Percentiles rank a stretch among this genome's conserved stretches.
phyloP scores from a whole-genome alignment of 1,140 invertebrate species.

The Procambarus virginalis region DNA sequence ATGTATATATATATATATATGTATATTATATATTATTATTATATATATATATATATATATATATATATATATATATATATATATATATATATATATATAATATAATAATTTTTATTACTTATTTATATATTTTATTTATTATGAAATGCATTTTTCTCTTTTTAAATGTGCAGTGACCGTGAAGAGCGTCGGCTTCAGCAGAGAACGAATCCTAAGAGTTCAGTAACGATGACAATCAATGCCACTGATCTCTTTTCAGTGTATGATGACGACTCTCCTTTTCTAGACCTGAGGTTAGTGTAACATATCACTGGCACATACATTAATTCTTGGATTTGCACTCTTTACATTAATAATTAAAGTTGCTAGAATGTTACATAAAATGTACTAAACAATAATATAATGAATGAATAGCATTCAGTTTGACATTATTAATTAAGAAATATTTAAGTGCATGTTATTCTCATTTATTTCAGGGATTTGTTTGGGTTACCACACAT shows the following conservation, averaged over 20 bases:
- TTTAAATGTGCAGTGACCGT: slow-evolving; percentile 76
- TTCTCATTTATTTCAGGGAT: slow-evolving; percentile 71
- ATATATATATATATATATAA: slow-evolving; percentile 17
- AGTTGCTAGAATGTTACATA: neutral
- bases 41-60: slow-evolving; percentile 21
- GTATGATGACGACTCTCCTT: slow-evolving; percentile 80
- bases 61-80: slow-evolving; percentile 21
- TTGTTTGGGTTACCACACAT: slow-evolving; percentile 80
- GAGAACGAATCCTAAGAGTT: slow-evolving; percentile 91
- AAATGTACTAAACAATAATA: no score
- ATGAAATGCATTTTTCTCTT: no score
- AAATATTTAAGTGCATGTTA: neutral
- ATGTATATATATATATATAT: slow-evolving; percentile 3
- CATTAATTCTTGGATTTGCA: neutral
- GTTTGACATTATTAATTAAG: neutral
- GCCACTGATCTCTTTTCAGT: slow-evolving; percentile 92
- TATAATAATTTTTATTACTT: neutral
- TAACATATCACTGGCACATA: no score
- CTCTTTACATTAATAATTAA: neutral
- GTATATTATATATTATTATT: neutral
- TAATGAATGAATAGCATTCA: no score
- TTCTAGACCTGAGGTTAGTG: slow-evolving; percentile 73
- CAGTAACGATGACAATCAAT: slow-evolving; percentile 90
- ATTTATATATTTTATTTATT: neutral
- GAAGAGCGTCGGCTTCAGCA: slow-evolving; percentile 90